These are phyloP conservation scores for Eidolon dupreanum DNA, from an alignment of 2,797 vertebrate species.

Conservation along the genomic window DNA sequence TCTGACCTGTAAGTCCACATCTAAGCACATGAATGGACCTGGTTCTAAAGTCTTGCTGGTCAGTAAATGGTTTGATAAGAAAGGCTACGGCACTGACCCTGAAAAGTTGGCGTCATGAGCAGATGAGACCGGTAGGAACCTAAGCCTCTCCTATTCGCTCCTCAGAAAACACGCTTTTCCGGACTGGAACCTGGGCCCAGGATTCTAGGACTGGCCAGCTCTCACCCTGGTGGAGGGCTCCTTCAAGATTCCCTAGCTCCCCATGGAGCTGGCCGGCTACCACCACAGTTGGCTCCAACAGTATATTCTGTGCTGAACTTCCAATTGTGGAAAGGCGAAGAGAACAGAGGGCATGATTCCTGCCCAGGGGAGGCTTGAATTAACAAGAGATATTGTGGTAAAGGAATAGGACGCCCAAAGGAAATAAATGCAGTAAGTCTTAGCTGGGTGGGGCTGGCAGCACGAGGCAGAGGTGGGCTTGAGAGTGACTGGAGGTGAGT, in stretches of 20 bases:
- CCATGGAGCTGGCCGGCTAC: rapidly evolving
- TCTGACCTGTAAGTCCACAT: neutral
- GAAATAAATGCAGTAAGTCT: rapidly evolving
- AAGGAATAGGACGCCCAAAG: neutral
- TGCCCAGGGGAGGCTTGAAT: neutral
- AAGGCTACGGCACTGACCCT: neutral
- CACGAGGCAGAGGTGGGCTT: too few species aligned
- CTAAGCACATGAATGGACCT: neutral
- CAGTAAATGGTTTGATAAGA: neutral
- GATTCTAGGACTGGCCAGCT: neutral
- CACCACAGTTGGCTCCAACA: neutral
- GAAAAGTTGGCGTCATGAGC: neutral
- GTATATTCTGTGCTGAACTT: neutral
- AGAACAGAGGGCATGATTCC: neutral
- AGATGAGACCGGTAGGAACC: neutral
- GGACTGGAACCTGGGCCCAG: neutral
- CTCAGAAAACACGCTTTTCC: neutral
- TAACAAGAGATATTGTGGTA: neutral
- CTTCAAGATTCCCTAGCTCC: neutral
- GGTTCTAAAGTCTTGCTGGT: neutral
- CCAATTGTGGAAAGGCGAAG: neutral
- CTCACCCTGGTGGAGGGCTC: neutral
- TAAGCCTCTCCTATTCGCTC: neutral
- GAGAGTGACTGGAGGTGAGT: neutral
- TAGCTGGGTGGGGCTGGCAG: neutral